These are phyloP conservation scores for Zapornia atra DNA, from an alignment of 2,113 vertebrate genomes.

Conservation along the genomic window DNA sequence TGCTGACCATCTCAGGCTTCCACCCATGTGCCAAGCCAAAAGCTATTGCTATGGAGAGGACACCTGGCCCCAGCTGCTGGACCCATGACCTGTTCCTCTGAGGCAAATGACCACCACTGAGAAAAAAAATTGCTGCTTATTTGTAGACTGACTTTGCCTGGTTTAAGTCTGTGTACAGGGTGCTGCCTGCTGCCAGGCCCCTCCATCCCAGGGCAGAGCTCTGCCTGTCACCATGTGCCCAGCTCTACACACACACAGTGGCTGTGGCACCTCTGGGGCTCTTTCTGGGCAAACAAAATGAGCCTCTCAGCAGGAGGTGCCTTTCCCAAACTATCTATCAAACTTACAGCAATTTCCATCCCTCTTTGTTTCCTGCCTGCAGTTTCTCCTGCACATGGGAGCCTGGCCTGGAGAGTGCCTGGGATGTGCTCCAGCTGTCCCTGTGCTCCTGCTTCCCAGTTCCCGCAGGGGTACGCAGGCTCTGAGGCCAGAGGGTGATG, in stretches of 20 bases:
- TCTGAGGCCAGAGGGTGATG: not conserved
- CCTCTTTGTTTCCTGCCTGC: not conserved
- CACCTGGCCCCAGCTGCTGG: not conserved
- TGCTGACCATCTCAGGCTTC: not conserved
- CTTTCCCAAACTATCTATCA: not conserved
- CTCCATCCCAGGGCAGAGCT: not conserved
- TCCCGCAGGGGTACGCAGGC: fast-evolving
- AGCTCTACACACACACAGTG: not conserved
- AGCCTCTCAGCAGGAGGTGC: not conserved
- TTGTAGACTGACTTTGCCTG: not conserved
- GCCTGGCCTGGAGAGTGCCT: not conserved
- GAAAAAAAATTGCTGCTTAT: not conserved
- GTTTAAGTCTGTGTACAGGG: not conserved
- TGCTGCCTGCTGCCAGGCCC: fast-evolving
- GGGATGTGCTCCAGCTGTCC: fast-evolving
- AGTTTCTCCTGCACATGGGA: not conserved
- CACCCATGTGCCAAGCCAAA: not conserved
- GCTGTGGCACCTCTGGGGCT: not conserved
- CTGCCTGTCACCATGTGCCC: not conserved
- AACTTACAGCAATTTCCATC: not conserved
- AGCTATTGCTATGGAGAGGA: not conserved
- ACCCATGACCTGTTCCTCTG: not conserved
- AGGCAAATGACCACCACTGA: not conserved
- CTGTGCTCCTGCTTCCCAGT: not conserved
- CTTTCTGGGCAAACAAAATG: not conserved